Evolutionary conservation across 2,888 invertebrate genomes (phyloP), one percentile per base, ranked within the genome.

Genomic region (Cyrtodaria siliqua): DNA sequence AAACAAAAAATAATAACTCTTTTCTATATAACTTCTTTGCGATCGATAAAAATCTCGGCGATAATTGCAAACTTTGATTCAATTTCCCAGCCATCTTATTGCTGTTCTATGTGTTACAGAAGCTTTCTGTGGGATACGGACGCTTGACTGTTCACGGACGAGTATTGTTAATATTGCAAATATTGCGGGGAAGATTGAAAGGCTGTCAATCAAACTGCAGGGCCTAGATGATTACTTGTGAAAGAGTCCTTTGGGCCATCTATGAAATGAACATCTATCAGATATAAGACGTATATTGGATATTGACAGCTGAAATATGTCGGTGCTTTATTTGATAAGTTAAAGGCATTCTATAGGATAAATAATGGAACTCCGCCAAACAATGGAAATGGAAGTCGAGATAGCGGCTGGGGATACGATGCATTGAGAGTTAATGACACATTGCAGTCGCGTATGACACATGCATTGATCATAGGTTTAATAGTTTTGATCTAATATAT

Each of bases 61-160:
- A 69, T 74, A 74, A 74, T 74, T 74, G 59, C 68, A 63, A 68
- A 60, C 68, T 74, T 74, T 74, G 74, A 74, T 74, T 74, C 74
- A 68, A 74, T 74, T 74, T 74, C 68, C 68, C 27, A 47, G 55
- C 47, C 24, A 18, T 55, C 55, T 64, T 55, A 64, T 64, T 55
- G 55, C 55, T n/a, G n/a, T n/a, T n/a, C n/a, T n/a, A n/a, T n/a
- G n/a, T n/a, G n/a, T n/a, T n/a, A n/a, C n/a, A n/a, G n/a, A n/a
- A n/a, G n/a, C n/a, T n/a, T n/a, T n/a, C n/a, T n/a, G n/a, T n/a
- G n/a, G n/a, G n/a, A n/a, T n/a, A n/a, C n/a, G n/a, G n/a, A n/a
- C 33, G 4, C 33, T 33, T 12, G 6, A 8, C 33, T 8, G 12
- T 12, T 33, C 33, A 44, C 44, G 20, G n/a, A 3, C 44, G 44